phyloP scores from a whole-genome alignment of 2,797 vertebrate species.

The Eutrigla gurnardus region DNA sequence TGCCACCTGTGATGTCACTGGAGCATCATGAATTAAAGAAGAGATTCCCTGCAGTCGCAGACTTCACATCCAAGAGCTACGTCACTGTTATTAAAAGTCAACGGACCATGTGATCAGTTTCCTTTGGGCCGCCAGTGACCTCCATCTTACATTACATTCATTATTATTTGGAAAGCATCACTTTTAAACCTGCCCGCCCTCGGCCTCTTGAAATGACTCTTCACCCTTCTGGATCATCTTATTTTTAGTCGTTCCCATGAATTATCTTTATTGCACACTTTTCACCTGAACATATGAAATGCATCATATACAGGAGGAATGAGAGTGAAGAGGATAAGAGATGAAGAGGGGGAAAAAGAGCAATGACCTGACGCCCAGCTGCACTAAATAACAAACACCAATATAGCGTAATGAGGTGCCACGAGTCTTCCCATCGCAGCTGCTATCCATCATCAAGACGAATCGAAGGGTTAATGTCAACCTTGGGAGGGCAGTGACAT shows the following conservation, averaged over 20 bases:
- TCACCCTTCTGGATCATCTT: neutral
- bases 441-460: slow-evolving; percentile 57
- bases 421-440: slow-evolving; percentile 27
- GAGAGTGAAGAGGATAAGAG: neutral
- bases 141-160: neutral
- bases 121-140: neutral
- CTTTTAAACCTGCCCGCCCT: neutral
- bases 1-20: slow-evolving; percentile 62
- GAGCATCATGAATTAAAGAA: slow-evolving; percentile 13
- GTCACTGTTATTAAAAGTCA: slow-evolving; percentile 1
- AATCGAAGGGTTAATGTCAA: slow-evolving; percentile 32
- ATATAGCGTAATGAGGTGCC: slow-evolving; percentile 18
- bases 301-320: slow-evolving; percentile 15
- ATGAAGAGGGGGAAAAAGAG: slow-evolving; percentile 1
- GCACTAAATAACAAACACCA: slow-evolving; percentile 44
- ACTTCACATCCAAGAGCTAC: neutral
- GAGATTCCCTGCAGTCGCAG: slow-evolving; percentile 32
- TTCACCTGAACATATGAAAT: slow-evolving; percentile 1
- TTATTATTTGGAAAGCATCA: slow-evolving; percentile 6
- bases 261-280: slow-evolving; percentile 26
- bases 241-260: neutral
- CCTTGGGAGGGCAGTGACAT: slow-evolving; percentile 45
- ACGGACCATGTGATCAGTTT: neutral
- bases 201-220: neutral
- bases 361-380: neutral